Percentiles rank a stretch among this genome's conserved stretches.
Conservation (phyloP, 2,888 invertebrate species). For the Deilephila elpenor region DNA sequence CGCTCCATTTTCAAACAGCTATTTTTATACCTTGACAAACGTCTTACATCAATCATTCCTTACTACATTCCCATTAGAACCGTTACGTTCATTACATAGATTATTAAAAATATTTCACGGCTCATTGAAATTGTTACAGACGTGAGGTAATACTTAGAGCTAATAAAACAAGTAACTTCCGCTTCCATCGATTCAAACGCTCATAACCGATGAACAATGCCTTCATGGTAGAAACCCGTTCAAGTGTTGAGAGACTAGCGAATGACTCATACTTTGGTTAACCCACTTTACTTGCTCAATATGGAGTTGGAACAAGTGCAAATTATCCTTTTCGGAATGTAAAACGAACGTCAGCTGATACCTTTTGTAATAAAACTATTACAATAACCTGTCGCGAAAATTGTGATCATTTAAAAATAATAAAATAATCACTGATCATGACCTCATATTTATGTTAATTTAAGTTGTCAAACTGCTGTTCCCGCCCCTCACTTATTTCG, state of each 20-base stretch:
- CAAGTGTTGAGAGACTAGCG: background rate
- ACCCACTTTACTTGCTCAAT: background rate
- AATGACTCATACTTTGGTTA: conserved; percentile 15
- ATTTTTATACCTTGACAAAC: conserved; percentile 16
- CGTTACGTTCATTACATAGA: background rate
- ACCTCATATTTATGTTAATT: no score
- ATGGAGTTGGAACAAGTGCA: conserved; percentile 6
- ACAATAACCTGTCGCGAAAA: background rate
- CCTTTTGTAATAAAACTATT: background rate
- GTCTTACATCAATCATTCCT: conserved; percentile 13
- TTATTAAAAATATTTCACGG: conserved; percentile 23
- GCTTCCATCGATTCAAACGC: conserved; percentile 42
- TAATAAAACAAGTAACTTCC: conserved; percentile 33
- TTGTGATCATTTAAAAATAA: background rate
- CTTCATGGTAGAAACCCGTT: background rate
- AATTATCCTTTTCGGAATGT: conserved; percentile 8
- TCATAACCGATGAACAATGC: conserved; percentile 43
- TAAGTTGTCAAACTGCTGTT: no score
- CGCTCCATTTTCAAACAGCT: background rate
- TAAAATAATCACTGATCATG: background rate
- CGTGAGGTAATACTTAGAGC: background rate
- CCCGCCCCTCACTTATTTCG: no score
- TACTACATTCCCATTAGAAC: conserved; percentile 1
- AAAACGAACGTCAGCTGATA: background rate
- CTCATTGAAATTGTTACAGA: conserved; percentile 14